Conservation (phyloP, 2,797 vertebrate species). For the Spinus olivaceus region DNA sequence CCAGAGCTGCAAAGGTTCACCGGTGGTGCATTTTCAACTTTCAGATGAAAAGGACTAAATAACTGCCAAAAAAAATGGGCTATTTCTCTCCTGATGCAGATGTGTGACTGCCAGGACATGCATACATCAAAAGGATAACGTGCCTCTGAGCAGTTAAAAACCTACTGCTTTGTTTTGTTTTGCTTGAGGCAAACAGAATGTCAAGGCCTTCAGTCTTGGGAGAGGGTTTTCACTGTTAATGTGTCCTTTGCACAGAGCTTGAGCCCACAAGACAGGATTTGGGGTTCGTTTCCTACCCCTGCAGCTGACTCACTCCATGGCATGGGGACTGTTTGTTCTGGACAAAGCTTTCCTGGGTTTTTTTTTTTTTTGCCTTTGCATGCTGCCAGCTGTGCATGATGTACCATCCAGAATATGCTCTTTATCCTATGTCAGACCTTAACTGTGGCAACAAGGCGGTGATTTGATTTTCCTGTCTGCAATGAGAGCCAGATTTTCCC, state of each 20-base stretch:
- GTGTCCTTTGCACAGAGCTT: neutral
- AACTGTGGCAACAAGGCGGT: neutral
- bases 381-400: neutral
- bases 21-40: conserved; percentile 24
- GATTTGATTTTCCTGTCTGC: conserved; percentile 4
- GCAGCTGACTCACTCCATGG: neutral
- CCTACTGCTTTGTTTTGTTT: conserved; percentile 51
- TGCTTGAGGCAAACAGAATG: conserved; percentile 7
- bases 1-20: neutral
- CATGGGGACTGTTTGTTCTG: conserved; percentile 18
- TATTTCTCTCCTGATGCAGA: conserved; percentile 40
- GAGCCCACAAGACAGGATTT: neutral
- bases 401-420: neutral
- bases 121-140: conserved; percentile 31
- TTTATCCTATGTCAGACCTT: neutral
- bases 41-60: conserved; percentile 46
- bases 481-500: neutral
- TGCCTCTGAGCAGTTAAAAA: conserved; percentile 32
- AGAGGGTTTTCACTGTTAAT: neutral
- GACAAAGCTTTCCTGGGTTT: neutral
- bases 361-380: neutral
- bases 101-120: conserved; percentile 39
- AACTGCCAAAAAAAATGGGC: conserved; percentile 1
- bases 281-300: neutral
- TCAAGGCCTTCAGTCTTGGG: neutral